These are phyloP conservation scores for Mormoops blainvillei DNA, from an alignment of 2,113 vertebrate species.

Conservation along the genomic window DNA sequence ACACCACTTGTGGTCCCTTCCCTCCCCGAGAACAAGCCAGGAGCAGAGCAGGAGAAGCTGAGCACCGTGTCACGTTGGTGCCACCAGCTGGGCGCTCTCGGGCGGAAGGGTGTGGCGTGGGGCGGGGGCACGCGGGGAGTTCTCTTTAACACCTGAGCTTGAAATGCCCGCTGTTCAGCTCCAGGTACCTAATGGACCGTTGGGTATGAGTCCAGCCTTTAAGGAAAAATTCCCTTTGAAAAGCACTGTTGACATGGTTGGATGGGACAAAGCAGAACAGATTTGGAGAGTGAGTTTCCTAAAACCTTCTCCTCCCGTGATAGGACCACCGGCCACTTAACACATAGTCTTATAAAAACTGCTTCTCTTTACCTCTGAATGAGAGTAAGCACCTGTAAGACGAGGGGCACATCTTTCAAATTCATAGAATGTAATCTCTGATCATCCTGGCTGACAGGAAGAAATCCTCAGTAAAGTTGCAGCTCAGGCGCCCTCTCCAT, in stretches of 20 bases:
- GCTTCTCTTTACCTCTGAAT: neutral
- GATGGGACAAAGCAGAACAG: too few relatives aligned
- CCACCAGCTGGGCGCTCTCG: accelerated
- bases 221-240: neutral
- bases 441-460: accelerated
- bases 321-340: neutral
- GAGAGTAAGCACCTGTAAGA: neutral
- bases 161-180: neutral
- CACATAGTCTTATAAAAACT: neutral
- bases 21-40: neutral
- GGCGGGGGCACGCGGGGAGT: accelerated
- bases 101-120: too few relatives aligned
- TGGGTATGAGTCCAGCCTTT: neutral
- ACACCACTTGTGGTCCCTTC: too few relatives aligned
- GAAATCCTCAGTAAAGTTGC: neutral
- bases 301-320: neutral
- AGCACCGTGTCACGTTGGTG: accelerated
- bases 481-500: neutral
- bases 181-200: neutral
- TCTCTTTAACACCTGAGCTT: neutral
- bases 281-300: neutral
- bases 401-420: neutral
- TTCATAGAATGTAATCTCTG: neutral
- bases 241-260: accelerated
- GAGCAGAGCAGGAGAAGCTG: neutral